A percentile compares a stretch with the other conserved stretches of the same genome.
phyloP scores from a whole-genome alignment of 2,797 vertebrate species.

The Acipenser ruthenus region DNA sequence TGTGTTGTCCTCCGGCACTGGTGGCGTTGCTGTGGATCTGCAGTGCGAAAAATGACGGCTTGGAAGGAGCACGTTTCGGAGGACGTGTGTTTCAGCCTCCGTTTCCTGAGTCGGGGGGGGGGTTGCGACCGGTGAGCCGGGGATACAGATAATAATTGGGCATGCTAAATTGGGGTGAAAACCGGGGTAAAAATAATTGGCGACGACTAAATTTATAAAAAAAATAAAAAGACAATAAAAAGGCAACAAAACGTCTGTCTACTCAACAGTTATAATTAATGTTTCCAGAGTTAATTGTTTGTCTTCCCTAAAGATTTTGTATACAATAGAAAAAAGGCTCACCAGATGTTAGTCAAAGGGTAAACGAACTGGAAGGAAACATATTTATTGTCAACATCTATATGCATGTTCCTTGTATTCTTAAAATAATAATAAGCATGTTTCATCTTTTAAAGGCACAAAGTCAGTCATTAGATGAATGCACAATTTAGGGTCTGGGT shows the following conservation, averaged over 20 bases:
- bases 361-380: slow-evolving; percentile 44
- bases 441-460: slow-evolving; percentile 45
- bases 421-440: slow-evolving; percentile 34
- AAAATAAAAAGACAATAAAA: slow-evolving; percentile 1
- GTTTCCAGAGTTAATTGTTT: slow-evolving; percentile 33
- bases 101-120: too few relatives aligned
- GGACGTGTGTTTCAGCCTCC: too few relatives aligned
- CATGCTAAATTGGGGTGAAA: too few relatives aligned
- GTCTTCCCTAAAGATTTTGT: slow-evolving; percentile 32
- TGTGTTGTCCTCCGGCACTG: too few relatives aligned
- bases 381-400: slow-evolving; percentile 16
- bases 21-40: too few relatives aligned
- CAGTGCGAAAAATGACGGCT: too few relatives aligned
- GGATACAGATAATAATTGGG: too few relatives aligned
- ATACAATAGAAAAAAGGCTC: slow-evolving; percentile 17
- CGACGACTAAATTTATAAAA: too few relatives aligned
- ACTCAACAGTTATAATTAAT: not conserved
- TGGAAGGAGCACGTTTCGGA: too few relatives aligned
- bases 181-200: too few relatives aligned
- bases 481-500: slow-evolving; percentile 26
- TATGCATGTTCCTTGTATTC: slow-evolving; percentile 38
- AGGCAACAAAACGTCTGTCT: slow-evolving; percentile 20
- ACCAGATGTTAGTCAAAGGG: slow-evolving; percentile 28
- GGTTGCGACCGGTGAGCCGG: too few relatives aligned
- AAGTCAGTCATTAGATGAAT: slow-evolving; percentile 47